Base-by-base conservation (phyloP, 2,113 vertebrate species). In the Bufo bufo region DNA sequence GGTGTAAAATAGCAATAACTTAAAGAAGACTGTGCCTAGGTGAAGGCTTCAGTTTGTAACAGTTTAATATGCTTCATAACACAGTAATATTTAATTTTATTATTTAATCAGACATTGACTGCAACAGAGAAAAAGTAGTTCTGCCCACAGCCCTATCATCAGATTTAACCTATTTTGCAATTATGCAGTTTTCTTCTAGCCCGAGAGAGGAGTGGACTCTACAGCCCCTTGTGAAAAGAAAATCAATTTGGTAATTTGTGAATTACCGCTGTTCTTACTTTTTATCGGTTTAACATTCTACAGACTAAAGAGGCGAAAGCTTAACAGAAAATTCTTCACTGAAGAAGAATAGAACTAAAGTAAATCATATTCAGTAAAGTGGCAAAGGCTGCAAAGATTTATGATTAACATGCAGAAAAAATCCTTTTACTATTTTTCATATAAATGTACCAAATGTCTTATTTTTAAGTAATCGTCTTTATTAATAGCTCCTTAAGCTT, bases 221-320 rank as follows among this genome's bases (percentile, higher is more conserved):
- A n/a, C 12, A 13, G 59, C 79, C 74, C 75, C 74, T 33, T 33
- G 75, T 78, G 85, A 77, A 86, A 86, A 86, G 85, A 86, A 86
- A 86, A 86, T 86, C 85, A 86, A 86, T 86, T 79, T 86, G 85
- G 59, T 86, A 58, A 78, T 86, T 86, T 79, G 85, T 79, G 85
- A 86, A 86, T 86, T 79, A 66, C 75, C 58, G 59, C 59, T 63
- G 56, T 77, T 79, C 72, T 78, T 45, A 65, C 85, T 79, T 86
- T 79, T 79, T 79, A 86, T 65, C 75, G 17, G 72, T 86, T 86
- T 79, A 79, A 86, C 85, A 86, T 79, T 86, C 85, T 54, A 23
- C 77, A 79, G 59, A 86, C 85, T 79, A 54, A 86, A 86, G 61
- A 86, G 75, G 45, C 75, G 66, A 79, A 79, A 86, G 61, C 63